These are phyloP conservation scores for Lasioglossum zephyrum DNA, from an alignment of 2,888 invertebrate species.

Conservation along the genomic window DNA sequence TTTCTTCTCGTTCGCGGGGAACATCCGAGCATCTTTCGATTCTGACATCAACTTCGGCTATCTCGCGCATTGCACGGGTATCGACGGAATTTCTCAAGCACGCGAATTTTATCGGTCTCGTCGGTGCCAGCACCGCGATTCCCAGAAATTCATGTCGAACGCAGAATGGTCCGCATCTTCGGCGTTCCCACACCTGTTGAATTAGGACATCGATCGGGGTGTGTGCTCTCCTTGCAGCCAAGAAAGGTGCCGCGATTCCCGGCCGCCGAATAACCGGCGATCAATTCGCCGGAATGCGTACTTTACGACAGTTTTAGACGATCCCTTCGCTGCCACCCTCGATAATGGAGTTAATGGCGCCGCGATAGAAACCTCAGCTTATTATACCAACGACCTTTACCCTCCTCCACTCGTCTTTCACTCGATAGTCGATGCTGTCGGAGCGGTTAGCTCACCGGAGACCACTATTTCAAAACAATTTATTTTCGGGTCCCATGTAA, in stretches of 20 bases:
- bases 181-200: constrained; percentile 60
- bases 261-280: neutral
- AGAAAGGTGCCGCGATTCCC: constrained; percentile 26
- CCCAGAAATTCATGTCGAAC: constrained; percentile 32
- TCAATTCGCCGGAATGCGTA: constrained; percentile 28
- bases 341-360: neutral
- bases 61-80: constrained; percentile 5
- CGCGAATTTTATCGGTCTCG: constrained; percentile 42
- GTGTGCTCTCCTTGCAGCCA: constrained; percentile 40
- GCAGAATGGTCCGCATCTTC: constrained; percentile 51
- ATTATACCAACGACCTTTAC: neutral
- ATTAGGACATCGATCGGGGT: constrained; percentile 58
- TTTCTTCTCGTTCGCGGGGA: neutral
- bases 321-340: neutral
- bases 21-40: constrained; percentile 9
- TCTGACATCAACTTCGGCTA: constrained; percentile 18
- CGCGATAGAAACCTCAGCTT: constrained; percentile 4
- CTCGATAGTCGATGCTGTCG: neutral
- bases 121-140: neutral
- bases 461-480: neutral
- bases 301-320: neutral
- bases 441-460: neutral
- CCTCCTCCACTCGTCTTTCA: neutral
- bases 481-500: neutral
- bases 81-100: constrained; percentile 26